These are phyloP conservation scores for Rachycentron canadum DNA, from an alignment of 2,797 vertebrate genomes.

Conservation along the genomic window DNA sequence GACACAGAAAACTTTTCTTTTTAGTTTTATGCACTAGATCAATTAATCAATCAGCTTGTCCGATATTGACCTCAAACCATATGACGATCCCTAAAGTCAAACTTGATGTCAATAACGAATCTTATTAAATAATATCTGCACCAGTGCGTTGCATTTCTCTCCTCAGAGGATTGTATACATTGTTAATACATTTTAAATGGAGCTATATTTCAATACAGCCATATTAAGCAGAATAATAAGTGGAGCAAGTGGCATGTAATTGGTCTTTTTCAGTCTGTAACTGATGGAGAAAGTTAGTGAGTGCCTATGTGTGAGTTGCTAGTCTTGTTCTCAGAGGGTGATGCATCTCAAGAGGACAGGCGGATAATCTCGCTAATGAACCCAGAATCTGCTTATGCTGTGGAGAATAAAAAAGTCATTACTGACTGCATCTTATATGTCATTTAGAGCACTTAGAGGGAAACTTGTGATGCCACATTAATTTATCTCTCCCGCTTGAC, in stretches of 20 bases:
- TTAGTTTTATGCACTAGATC: neutral
- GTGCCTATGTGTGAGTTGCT: slow-evolving; percentile 28
- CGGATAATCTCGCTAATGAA: slow-evolving; percentile 82
- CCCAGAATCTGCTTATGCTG: slow-evolving; percentile 78
- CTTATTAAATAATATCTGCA: slow-evolving; percentile 29
- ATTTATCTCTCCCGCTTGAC: slow-evolving; percentile 78
- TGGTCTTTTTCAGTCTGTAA: slow-evolving; percentile 59
- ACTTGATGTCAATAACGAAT: slow-evolving; percentile 19
- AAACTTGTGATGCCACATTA: slow-evolving; percentile 77
- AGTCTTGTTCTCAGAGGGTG: slow-evolving; percentile 57
- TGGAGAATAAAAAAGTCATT: slow-evolving; percentile 81
- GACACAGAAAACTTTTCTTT: neutral
- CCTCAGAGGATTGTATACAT: slow-evolving; percentile 30
- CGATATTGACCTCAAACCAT: neutral
- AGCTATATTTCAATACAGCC: slow-evolving; percentile 46
- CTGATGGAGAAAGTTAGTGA: slow-evolving; percentile 53
- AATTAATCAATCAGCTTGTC: slow-evolving; percentile 11
- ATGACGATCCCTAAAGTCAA: slow-evolving; percentile 12
- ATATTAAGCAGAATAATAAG: slow-evolving; percentile 62
- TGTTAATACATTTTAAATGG: slow-evolving; percentile 66
- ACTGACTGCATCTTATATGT: slow-evolving; percentile 80
- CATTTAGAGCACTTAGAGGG: slow-evolving; percentile 81
- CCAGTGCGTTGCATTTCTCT: slow-evolving; percentile 15
- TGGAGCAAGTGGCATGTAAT: slow-evolving; percentile 72
- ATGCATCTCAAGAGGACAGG: slow-evolving; percentile 76